phyloP scores from a whole-genome alignment of 2,797 vertebrate genomes.

The Channa striata region DNA sequence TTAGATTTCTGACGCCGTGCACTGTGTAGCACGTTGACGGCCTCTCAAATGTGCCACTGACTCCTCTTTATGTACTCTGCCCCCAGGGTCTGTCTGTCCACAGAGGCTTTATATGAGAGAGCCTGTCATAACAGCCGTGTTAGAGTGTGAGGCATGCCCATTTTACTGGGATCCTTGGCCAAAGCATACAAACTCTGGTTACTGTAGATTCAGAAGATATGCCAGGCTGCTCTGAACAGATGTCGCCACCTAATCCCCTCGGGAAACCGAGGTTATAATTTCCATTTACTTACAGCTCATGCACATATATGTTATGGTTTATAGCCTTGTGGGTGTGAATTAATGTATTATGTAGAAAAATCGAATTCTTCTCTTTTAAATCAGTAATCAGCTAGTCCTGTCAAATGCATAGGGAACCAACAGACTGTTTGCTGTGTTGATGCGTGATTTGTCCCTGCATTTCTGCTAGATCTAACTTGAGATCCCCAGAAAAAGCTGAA shows the following conservation, averaged over 20 bases:
- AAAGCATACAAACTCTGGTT: conserved; percentile 69
- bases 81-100: conserved; percentile 67
- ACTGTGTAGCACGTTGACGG: conserved; percentile 43
- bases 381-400: not conserved
- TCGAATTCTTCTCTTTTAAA: conserved; percentile 12
- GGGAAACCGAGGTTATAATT: conserved; percentile 59
- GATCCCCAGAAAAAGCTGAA: conserved; percentile 12
- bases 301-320: conserved; percentile 36
- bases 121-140: conserved; percentile 69
- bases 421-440: no score
- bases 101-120: conserved; percentile 61
- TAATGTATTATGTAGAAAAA: conserved; percentile 14
- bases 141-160: conserved; percentile 50
- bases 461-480: conserved; percentile 1
- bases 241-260: conserved; percentile 47
- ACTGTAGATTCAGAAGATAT: conserved; percentile 63
- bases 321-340: conserved; percentile 10
- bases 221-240: conserved; percentile 55
- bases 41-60: conserved; percentile 41
- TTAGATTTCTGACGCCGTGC: conserved; percentile 49
- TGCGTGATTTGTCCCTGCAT: not conserved
- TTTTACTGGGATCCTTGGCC: conserved; percentile 56
- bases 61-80: conserved; percentile 64
- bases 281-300: conserved; percentile 60
- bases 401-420: no score